Base-by-base conservation (phyloP, 2,888 invertebrate species). In the Strigamia maritima region DNA sequence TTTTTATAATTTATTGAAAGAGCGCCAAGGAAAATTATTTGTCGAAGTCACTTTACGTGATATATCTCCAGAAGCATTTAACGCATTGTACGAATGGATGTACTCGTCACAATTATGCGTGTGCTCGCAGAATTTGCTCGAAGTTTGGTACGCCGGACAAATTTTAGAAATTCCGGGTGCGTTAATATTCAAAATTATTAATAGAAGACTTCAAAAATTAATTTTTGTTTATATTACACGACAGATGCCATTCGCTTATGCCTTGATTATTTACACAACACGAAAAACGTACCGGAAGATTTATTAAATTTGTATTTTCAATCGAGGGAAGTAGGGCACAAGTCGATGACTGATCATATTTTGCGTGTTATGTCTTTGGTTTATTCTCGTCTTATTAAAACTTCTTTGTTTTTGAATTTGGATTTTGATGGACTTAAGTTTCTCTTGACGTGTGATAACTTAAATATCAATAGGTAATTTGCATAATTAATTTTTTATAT, bases 11-110 rank as follows among this genome's bases (percentile, higher is more conserved):
- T 35, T 77, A n/a, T n/a, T 77, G 28, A 49, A 77, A 54, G 31
- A 77, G n/a, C 49, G 60, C 6, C 60, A 49, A 60, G 77, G 77
- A 10, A 77, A 77, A 60, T 14, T 35, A 26, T 60, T 77, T 22
- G 14, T 24, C 2, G 77, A 77, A 19, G 60, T 77, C 10, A 54
- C 54, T n/a, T 26, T 77, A 14, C 22, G 60, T 22, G 35, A 60
- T 76, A 60, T 79, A 3, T 80, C 79, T 1, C 81, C 80, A 10
- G 80, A 77, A 70, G 81, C 81, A 2, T 81, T 81, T 35, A 14
- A 40, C 1, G 38, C 70, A 6, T 54, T 81, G 1, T 75, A 81
- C 22, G 77, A 78, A n/a, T 81, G 79, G 79, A 81, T 81, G 81
- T 81, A 81, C 79, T 79, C 81, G 1, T 78, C 54, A 1, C 35